A percentile compares a stretch with the other conserved stretches of the same genome.
These are phyloP conservation scores for Campodea augens DNA, from an alignment of 1,140 invertebrate species.

Conservation along the genomic window DNA sequence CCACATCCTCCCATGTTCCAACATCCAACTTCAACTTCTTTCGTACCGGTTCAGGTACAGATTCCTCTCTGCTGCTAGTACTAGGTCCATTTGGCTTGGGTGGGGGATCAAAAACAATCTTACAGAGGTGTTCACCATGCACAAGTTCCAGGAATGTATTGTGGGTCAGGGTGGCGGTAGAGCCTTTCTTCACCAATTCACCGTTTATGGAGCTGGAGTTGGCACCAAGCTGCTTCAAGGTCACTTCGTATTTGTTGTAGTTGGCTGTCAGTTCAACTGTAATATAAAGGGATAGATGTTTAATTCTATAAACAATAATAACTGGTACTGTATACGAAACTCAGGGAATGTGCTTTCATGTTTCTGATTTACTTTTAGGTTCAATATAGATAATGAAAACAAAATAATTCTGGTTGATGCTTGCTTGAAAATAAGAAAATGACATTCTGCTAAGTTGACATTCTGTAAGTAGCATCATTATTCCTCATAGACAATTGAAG, in stretches of 20 bases:
- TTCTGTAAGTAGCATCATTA: too few relatives aligned
- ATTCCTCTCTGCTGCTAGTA: slow-evolving; percentile 5
- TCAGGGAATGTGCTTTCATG: too few relatives aligned
- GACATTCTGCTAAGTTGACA: too few relatives aligned
- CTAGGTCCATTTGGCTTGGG: slow-evolving; percentile 14
- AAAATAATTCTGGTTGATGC: too few relatives aligned
- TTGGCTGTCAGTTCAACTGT: slow-evolving; percentile 16
- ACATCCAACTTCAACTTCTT: background rate
- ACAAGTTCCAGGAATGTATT: slow-evolving; percentile 10
- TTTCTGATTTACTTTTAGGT: too few relatives aligned
- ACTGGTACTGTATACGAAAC: too few relatives aligned
- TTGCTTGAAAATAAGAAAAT: too few relatives aligned
- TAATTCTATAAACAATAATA: too few relatives aligned
- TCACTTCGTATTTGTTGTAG: slow-evolving; percentile 5
- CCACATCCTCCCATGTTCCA: background rate
- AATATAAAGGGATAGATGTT: too few relatives aligned
- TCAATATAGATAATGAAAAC: too few relatives aligned
- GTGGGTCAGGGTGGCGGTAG: slow-evolving; percentile 6
- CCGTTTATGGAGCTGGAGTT: slow-evolving; percentile 11
- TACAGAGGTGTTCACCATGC: slow-evolving; percentile 9
- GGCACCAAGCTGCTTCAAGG: slow-evolving; percentile 11
- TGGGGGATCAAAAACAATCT: slow-evolving; percentile 10
- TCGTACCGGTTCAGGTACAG: background rate
- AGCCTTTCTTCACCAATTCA: slow-evolving; percentile 8
- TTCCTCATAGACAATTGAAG: too few relatives aligned